These are phyloP conservation scores for Metacarcinus magister DNA, from an alignment of 2,888 invertebrate species.

Conservation along the genomic window DNA sequence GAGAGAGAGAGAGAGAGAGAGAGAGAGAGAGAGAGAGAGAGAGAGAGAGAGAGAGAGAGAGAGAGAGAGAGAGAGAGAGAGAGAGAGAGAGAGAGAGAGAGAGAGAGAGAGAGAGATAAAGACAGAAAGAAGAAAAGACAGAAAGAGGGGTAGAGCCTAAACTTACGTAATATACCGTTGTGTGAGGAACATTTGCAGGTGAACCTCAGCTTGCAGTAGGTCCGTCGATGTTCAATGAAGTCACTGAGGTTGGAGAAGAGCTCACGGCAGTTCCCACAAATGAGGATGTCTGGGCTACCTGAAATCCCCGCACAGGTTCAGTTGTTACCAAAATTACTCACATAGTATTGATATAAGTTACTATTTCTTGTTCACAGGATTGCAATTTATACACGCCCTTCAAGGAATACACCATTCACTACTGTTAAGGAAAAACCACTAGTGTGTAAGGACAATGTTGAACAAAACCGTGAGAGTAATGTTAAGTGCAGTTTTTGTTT, in stretches of 20 bases:
- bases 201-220: constrained; percentile 89
- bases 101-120: constrained; percentile 64
- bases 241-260: constrained; percentile 90
- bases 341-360: not conserved
- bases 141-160: constrained; percentile 9
- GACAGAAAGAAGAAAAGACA: constrained; percentile 37
- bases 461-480: not conserved
- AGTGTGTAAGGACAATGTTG: not conserved
- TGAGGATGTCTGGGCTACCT: constrained; percentile 90
- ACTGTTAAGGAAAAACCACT: not conserved
- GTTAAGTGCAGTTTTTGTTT: not conserved
- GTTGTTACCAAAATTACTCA: too few species aligned
- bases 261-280: constrained; percentile 91
- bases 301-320: constrained; percentile 83
- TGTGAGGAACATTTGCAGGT: constrained; percentile 88
- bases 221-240: constrained; percentile 90
- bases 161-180: constrained; percentile 62
- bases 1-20: not conserved
- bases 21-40: constrained; percentile 47
- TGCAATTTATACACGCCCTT: not conserved
- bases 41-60: constrained; percentile 48
- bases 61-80: constrained; percentile 55
- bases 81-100: constrained; percentile 59
- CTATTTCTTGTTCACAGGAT: not conserved
- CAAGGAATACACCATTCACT: not conserved